Conservation (phyloP, 2,113 vertebrate species). For the Oncorhynchus tshawytscha region DNA sequence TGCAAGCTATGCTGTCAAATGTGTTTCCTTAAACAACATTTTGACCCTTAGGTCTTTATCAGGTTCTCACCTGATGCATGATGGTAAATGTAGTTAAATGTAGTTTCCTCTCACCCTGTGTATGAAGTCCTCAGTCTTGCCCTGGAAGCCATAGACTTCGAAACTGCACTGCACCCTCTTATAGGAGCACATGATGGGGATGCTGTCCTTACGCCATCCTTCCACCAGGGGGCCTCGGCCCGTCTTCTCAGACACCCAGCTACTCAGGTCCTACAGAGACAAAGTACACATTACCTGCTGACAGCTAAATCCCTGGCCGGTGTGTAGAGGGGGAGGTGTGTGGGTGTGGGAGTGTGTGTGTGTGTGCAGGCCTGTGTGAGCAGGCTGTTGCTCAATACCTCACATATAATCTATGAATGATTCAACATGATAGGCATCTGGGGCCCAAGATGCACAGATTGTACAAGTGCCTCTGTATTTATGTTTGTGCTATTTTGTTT, state of each 20-base stretch:
- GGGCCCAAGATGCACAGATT: conserved; percentile 15
- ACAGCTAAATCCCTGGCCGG: conserved; percentile 11
- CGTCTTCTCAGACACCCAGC: conserved; percentile 74
- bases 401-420: conserved; percentile 5
- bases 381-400: too few species aligned
- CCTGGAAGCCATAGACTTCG: conserved; percentile 80
- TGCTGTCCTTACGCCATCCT: conserved; percentile 65
- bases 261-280: conserved; percentile 71
- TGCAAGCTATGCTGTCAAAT: too few species aligned
- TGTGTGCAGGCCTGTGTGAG: too few species aligned
- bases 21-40: too few species aligned
- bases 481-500: conserved; percentile 8
- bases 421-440: conserved; percentile 31
- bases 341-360: not conserved
- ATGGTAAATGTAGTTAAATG: too few species aligned
- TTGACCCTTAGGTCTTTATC: too few species aligned
- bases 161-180: conserved; percentile 79
- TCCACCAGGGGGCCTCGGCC: conserved; percentile 74
- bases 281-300: conserved; percentile 51
- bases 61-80: too few species aligned
- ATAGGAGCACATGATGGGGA: conserved; percentile 82
- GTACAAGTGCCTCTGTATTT: conserved; percentile 17
- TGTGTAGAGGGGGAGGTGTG: not conserved
- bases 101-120: conserved; percentile 65
- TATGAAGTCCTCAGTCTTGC: conserved; percentile 75